Percentiles rank a stretch among this genome's conserved stretches.
These are phyloP conservation scores for Ranitomeya imitator DNA, from an alignment of 2,113 vertebrate species.

Conservation along the genomic window DNA sequence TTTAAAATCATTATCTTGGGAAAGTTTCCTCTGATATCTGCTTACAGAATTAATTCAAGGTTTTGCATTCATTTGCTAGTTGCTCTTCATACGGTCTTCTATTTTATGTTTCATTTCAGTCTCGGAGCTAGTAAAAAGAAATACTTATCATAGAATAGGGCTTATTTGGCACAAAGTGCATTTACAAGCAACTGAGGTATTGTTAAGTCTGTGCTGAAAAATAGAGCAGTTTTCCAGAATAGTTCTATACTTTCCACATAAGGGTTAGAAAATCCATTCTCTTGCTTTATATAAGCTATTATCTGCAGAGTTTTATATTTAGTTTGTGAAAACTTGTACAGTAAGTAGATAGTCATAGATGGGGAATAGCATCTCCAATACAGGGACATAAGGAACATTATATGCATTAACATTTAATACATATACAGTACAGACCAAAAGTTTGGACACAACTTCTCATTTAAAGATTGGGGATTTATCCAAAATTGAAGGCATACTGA, in stretches of 20 bases:
- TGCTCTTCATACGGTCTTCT: slow-evolving; percentile 28
- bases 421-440: too few relatives aligned
- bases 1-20: slow-evolving; percentile 50
- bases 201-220: slow-evolving; percentile 19
- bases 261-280: slow-evolving; percentile 24
- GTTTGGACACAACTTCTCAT: too few relatives aligned
- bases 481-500: too few relatives aligned
- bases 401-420: too few relatives aligned
- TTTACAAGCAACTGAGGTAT: slow-evolving; percentile 44
- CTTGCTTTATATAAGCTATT: slow-evolving; percentile 28
- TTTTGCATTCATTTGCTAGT: slow-evolving; percentile 49
- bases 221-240: slow-evolving; percentile 33
- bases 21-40: slow-evolving; percentile 47
- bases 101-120: slow-evolving; percentile 47
- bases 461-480: too few relatives aligned
- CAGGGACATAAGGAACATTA: neutral
- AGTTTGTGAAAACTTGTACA: neutral
- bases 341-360: neutral
- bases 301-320: neutral
- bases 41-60: slow-evolving; percentile 49
- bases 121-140: slow-evolving; percentile 38
- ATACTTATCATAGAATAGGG: slow-evolving; percentile 51
- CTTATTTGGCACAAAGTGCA: slow-evolving; percentile 51
- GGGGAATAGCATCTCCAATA: neutral
- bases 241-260: slow-evolving; percentile 21